Percentiles rank a stretch among this genome's conserved stretches.
Evolutionary conservation across 2,888 invertebrate species (phyloP).

Genomic region (Camptogramma bilineatum): DNA sequence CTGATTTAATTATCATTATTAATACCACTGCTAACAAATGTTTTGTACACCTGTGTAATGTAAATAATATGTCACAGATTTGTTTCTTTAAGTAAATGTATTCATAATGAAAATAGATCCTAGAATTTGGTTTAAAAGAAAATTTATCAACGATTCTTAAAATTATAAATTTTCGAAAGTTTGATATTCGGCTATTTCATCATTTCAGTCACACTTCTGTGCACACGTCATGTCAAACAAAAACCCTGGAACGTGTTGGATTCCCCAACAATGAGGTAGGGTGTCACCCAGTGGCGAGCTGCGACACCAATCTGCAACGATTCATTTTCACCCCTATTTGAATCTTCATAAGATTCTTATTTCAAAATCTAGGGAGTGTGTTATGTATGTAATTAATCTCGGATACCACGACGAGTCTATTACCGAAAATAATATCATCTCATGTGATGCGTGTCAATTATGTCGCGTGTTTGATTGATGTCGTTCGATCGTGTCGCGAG

Average conservation of each 20-base stretch:
- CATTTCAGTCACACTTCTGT: conserved; percentile 29
- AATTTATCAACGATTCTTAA: too few species aligned
- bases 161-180: too few species aligned
- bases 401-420: conserved; percentile 67
- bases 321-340: conserved; percentile 27
- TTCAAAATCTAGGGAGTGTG: conserved; percentile 24
- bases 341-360: conserved; percentile 26
- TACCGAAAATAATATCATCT: conserved; percentile 68
- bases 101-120: too few species aligned
- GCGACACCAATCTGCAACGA: conserved; percentile 30
- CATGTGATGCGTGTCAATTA: conserved; percentile 66
- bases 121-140: too few species aligned
- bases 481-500: conserved; percentile 47
- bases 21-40: too few species aligned
- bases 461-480: conserved; percentile 65
- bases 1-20: too few species aligned
- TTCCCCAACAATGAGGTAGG: conserved; percentile 69
- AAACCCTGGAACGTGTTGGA: conserved; percentile 57
- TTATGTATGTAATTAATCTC: conserved; percentile 65
- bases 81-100: too few species aligned
- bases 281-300: conserved; percentile 53
- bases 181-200: conserved; percentile 3
- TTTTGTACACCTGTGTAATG: too few species aligned
- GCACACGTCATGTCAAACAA: conserved; percentile 42
- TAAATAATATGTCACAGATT: too few species aligned